phyloP scores from a whole-genome alignment of 2,888 invertebrate genomes.

The Apodemia duryi region DNA sequence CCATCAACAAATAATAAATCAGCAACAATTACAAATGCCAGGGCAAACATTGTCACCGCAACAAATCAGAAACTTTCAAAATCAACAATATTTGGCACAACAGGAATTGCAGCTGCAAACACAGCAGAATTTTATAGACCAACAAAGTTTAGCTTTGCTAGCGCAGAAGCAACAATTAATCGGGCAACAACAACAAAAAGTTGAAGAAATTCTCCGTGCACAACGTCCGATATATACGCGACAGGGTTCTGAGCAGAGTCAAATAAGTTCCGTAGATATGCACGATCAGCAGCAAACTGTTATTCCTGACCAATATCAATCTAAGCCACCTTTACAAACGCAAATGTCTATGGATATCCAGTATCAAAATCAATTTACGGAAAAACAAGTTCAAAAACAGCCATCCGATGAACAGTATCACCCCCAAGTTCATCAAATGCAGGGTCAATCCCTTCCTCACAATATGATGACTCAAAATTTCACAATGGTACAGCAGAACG shows the following conservation, averaged over 20 bases:
- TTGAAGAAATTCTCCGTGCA: conserved; percentile 58
- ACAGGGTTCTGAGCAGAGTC: conserved; percentile 70
- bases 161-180: conserved; percentile 73
- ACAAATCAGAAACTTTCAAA: conserved; percentile 62
- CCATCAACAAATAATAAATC: conserved; percentile 69
- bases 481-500: conserved; percentile 60
- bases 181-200: conserved; percentile 75
- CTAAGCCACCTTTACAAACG: conserved; percentile 52
- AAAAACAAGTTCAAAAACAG: conserved; percentile 53
- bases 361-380: conserved; percentile 50
- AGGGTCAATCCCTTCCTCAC: conserved; percentile 68
- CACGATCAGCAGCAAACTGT: conserved; percentile 54
- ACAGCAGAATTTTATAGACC: conserved; percentile 78
- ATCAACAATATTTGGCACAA: conserved; percentile 74
- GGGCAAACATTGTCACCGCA: conserved; percentile 72
- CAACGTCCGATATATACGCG: conserved; percentile 66
- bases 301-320: conserved; percentile 50
- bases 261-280: conserved; percentile 56
- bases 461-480: conserved; percentile 63
- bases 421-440: conserved; percentile 52
- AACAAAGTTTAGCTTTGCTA: conserved; percentile 72
- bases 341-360: conserved; percentile 66
- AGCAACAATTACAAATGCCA: conserved; percentile 63
- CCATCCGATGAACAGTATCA: conserved; percentile 63
- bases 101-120: conserved; percentile 73